These are phyloP conservation scores for Aphaenogaster rudis DNA, from an alignment of 1,140 invertebrate genomes.

Conservation along the genomic window DNA sequence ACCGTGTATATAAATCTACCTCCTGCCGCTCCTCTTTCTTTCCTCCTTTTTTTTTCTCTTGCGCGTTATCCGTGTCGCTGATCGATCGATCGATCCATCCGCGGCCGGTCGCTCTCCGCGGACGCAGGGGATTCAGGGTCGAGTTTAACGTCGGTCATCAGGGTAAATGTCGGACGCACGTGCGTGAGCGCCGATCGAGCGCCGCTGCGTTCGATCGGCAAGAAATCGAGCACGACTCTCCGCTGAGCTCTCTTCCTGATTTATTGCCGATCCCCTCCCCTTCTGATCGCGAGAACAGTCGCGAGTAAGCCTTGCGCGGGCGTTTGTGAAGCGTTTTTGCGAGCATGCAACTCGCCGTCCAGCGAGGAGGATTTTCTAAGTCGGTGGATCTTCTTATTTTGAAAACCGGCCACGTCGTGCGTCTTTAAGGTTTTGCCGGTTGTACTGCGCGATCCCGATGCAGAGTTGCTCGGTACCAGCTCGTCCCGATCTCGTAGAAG, in stretches of 20 bases:
- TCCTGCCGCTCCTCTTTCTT: conserved; percentile 13
- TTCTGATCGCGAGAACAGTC: conserved; percentile 29
- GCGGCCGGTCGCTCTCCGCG: conserved; percentile 13
- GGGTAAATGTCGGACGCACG: conserved; percentile 70
- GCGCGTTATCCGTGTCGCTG: background rate
- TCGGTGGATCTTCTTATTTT: conserved; percentile 42
- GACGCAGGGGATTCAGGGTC: conserved; percentile 20
- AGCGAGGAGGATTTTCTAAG: conserved; percentile 42
- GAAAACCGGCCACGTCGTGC: conserved; percentile 38
- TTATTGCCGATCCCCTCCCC: conserved; percentile 66
- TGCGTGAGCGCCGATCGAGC: conserved; percentile 39
- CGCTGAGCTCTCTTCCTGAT: conserved; percentile 66
- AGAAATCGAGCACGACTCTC: conserved; percentile 62
- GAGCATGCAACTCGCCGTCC: background rate
- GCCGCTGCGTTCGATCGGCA: conserved; percentile 35
- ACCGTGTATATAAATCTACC: conserved; percentile 66
- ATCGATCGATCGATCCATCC: conserved; percentile 44
- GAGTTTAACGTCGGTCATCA: conserved; percentile 53
- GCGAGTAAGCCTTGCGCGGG: conserved; percentile 43
- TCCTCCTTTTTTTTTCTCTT: background rate
- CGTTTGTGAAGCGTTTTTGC: conserved; percentile 55
- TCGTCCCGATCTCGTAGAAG: background rate
- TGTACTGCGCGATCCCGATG: background rate
- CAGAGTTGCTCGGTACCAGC: background rate
- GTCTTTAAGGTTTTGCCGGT: conserved; percentile 24